Evolutionary conservation across 2,888 invertebrate genomes (phyloP).

Genomic region (Euzophera pinguis): DNA sequence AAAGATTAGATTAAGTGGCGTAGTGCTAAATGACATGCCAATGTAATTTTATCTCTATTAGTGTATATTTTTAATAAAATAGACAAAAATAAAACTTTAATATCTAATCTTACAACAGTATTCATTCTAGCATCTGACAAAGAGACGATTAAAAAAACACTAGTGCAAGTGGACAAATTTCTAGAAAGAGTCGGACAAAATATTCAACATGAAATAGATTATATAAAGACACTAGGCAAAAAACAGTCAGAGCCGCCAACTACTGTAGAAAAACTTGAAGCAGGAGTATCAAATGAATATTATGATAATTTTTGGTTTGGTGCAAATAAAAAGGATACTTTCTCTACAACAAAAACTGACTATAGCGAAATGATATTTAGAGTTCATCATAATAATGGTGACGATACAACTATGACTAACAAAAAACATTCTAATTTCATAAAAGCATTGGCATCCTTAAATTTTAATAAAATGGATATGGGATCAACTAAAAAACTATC

Average conservation of each 20-base stretch:
- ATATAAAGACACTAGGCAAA: neutral
- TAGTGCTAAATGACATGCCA: too few relatives aligned
- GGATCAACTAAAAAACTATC: neutral
- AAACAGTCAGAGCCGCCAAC: neutral
- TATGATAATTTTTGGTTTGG: neutral
- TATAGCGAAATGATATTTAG: too few relatives aligned
- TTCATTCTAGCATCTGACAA: constrained; percentile 2
- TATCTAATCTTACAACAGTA: neutral
- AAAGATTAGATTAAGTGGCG: too few relatives aligned
- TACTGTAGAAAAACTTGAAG: neutral
- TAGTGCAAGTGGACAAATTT: neutral
- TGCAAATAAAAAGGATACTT: too few relatives aligned
- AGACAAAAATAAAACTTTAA: neutral
- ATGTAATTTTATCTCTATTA: too few relatives aligned
- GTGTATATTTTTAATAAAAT: neutral
- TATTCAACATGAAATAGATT: neutral
- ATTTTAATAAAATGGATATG: neutral
- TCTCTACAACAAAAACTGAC: too few relatives aligned
- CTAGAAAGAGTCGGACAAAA: neutral
- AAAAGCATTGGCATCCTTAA: neutral
- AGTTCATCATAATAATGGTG: neutral
- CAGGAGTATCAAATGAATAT: neutral
- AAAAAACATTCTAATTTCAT: neutral
- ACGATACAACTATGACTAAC: neutral
- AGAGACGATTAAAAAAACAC: neutral